Base-by-base conservation (phyloP, 64 coral and sea anemone species). In the Actinia equina region DNA sequence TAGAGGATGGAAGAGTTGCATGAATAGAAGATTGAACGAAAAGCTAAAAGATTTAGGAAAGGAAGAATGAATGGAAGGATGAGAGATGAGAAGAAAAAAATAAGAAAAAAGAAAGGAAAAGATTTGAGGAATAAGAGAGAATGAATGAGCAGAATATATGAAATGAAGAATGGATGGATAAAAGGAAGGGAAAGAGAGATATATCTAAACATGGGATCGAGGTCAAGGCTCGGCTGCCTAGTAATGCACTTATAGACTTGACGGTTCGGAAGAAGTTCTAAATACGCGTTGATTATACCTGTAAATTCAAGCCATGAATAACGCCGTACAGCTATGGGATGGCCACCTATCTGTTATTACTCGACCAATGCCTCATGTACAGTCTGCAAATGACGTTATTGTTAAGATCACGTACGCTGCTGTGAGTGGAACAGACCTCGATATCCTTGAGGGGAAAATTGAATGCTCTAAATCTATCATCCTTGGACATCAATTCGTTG, bases 401-500 rank as follows among this genome's bases (percentile, higher is more conserved):
- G 81, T 96, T 13, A 96, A 96, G 92, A 93, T 96, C 44, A 93
- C 94, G 8, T 93, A 96, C 77, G 92, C 94, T 11, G 91, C 63
- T 62, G 89, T 96, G 13, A 90, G 88, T 69, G 94, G 94, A 44
- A 96, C 94, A 23, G 94, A 96, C 84, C 81, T 96, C 11, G 89
- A 96, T 62, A 53, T 93, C 59, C 88, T 96, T 2, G 91, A 96
- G 22, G 94, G 94, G 7, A 93, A 90, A 45, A 83, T 93, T 59
- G 65, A 87, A 44, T 93, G 91, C 78, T 91, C 91, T 44, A 96
- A 96, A 84, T 96, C 94, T 13, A 78, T 96, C 5, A 96, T 96
- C 27, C 61, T 96, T 43, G 94, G 94, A n/a, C 94, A 96, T 61
- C 89, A 96, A 80, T 93, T 96, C 81, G 94, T 96, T 1, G 94